Base-by-base conservation (phyloP, 2,888 invertebrate genomes). In the Agrotis clavis region DNA sequence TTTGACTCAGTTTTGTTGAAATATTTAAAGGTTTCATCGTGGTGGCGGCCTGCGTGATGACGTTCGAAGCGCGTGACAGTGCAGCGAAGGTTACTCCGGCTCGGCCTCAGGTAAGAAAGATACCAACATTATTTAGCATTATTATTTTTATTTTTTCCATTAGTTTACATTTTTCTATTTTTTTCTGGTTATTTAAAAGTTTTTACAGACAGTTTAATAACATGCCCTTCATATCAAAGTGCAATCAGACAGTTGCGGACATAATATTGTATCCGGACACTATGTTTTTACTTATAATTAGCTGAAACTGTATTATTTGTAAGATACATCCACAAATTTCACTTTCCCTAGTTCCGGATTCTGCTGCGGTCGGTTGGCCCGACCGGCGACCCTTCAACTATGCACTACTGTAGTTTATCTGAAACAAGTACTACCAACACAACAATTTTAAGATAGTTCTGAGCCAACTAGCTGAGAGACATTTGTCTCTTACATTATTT, bases 21-120 rank as follows among this genome's bases (percentile, higher is more conserved):
- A 35, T 18, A 6, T 70, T 60, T 25, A 60, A 19, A 98, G 98
- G 99, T 53, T 99, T 99, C 92, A 98, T 99, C 84, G 98, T 99
- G 54, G 99, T 99, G 30, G 99, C 99, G 47, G 99, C 99, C 0
- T 99, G 99, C 91, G 99, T 99, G 67, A 99, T 99, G 98, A 99
- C 99, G n/a, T 99, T 99, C 91, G 99, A 99, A 91, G 99, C 99
- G 0, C 97, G 99, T 4, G 99, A 99, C 94, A 98, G 98, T 77
- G 98, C 99, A 0, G 98, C 99, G 0, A 95, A 95, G 72, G 98
- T 99, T 67, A 98, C 98, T 19, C 99, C 99, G 1, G 98, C 98
- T 48, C 97, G 96, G 86, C 91, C 96, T 74, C 95, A 96, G 70
- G 92, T 74, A 68, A 25, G 25, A 16, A 56, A 56, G 25, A 16